A percentile compares a stretch with the other conserved stretches of the same genome.
phyloP scores from a whole-genome alignment of 1,140 invertebrate species.

The Copidosoma floridanum region DNA sequence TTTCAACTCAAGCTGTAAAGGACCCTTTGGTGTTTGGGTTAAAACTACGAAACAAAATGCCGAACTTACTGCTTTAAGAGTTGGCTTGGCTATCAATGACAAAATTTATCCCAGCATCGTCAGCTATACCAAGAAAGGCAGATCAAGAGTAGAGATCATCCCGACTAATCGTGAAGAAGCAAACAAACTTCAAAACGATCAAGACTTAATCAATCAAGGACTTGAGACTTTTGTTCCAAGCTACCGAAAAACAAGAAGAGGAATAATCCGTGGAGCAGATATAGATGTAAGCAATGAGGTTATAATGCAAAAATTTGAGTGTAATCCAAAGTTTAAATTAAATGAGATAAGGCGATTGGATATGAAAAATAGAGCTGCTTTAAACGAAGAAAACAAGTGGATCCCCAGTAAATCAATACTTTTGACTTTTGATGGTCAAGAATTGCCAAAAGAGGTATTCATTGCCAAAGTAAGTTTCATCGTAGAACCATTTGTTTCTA shows the following conservation, averaged over 20 bases:
- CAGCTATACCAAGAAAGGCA: background rate
- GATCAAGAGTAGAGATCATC: background rate
- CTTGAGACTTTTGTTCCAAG: background rate
- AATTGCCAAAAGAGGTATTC: no score
- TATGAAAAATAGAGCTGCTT: background rate
- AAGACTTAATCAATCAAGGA: background rate
- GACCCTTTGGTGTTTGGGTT: background rate
- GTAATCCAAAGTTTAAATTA: background rate
- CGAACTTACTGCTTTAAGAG: background rate
- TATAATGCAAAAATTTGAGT: background rate
- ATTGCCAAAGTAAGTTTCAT: background rate
- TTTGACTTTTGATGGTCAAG: background rate
- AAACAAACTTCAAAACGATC: background rate
- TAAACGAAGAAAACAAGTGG: background rate
- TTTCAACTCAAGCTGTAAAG: no score
- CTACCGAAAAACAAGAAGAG: background rate
- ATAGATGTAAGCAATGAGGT: background rate
- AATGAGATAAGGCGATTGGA: background rate
- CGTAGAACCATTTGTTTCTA: background rate
- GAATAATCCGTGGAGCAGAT: background rate
- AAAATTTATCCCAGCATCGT: background rate
- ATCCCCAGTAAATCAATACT: background rate
- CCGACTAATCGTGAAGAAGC: background rate
- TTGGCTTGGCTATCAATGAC: background rate
- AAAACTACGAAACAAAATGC: background rate